These are phyloP conservation scores for Melipona beecheii DNA, from an alignment of 2,888 invertebrate genomes.

Conservation along the genomic window DNA sequence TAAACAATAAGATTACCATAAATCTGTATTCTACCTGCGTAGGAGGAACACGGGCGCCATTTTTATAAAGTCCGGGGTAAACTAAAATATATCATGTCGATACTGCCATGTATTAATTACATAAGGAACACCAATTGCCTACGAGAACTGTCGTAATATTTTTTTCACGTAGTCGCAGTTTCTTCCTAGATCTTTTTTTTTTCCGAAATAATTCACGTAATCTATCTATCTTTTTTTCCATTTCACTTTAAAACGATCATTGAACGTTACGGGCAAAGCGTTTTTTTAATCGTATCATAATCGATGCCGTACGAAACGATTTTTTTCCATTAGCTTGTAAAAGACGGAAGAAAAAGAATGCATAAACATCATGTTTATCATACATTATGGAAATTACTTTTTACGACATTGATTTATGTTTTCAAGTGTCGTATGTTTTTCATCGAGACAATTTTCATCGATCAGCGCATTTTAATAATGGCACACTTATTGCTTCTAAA, in stretches of 20 bases:
- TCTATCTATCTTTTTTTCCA: not conserved
- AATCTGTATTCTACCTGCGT: conserved; percentile 46
- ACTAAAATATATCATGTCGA: conserved; percentile 77
- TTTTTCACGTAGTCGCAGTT: not conserved
- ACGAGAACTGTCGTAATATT: conserved; percentile 56
- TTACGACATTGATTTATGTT: not conserved
- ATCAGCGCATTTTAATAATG: conserved; percentile 23
- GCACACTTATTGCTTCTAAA: conserved; percentile 30
- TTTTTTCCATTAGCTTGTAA: not conserved
- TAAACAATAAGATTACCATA: not conserved
- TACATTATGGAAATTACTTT: not conserved
- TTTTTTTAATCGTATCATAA: conserved; percentile 7
- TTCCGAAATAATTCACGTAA: not conserved
- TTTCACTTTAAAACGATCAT: conserved; percentile 20
- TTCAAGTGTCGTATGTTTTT: conserved; percentile 14
- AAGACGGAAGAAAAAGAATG: no score
- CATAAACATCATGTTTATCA: not conserved
- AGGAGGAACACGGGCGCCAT: conserved; percentile 19
- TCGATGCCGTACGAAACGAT: conserved; percentile 2
- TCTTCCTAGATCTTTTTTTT: not conserved
- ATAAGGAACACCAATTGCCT: conserved; percentile 77
- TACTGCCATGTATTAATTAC: conserved; percentile 78
- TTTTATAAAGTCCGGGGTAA: conserved; percentile 25
- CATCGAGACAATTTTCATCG: not conserved
- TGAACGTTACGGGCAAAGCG: conserved; percentile 26